Conservation (phyloP, 2,113 vertebrate genomes). For the Ammodytes dubius region DNA sequence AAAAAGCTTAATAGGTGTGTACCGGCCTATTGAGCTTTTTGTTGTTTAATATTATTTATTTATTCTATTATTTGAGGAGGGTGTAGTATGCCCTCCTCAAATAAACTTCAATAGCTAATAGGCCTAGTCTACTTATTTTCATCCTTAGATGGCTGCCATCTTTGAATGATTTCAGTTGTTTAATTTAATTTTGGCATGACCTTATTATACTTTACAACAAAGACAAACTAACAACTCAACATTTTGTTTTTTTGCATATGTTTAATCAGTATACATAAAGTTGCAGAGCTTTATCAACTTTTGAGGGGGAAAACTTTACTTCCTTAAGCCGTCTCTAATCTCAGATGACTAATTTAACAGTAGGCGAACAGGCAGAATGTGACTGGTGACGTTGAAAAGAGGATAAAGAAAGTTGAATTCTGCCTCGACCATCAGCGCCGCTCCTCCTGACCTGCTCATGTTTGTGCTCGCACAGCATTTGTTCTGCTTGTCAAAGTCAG, state of each 20-base stretch:
- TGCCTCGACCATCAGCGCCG: conserved; percentile 49
- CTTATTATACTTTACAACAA: background rate
- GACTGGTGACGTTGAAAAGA: conserved; percentile 66
- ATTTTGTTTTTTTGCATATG: conserved; percentile 50
- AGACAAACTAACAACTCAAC: background rate
- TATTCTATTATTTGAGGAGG: too few relatives aligned
- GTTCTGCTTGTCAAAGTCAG: conserved; percentile 76
- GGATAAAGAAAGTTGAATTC: conserved; percentile 67
- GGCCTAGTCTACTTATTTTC: too few relatives aligned
- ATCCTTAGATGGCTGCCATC: too few relatives aligned
- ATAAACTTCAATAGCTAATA: too few relatives aligned
- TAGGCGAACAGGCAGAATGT: conserved; percentile 66
- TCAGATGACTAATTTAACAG: conserved; percentile 78
- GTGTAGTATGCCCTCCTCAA: too few relatives aligned
- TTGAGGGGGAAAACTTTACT: conserved; percentile 48
- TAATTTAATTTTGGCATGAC: too few relatives aligned
- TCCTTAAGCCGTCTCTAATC: conserved; percentile 72
- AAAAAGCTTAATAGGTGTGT: too few relatives aligned
- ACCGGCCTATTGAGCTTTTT: too few relatives aligned
- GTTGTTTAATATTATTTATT: too few relatives aligned
- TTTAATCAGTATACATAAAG: conserved; percentile 43
- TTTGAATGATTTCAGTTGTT: too few relatives aligned
- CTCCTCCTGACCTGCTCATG: conserved; percentile 59
- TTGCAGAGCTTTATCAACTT: conserved; percentile 58
- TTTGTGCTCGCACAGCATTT: conserved; percentile 66